Conservation (phyloP, 2,797 vertebrate species). For the Scyliorhinus canicula region DNA sequence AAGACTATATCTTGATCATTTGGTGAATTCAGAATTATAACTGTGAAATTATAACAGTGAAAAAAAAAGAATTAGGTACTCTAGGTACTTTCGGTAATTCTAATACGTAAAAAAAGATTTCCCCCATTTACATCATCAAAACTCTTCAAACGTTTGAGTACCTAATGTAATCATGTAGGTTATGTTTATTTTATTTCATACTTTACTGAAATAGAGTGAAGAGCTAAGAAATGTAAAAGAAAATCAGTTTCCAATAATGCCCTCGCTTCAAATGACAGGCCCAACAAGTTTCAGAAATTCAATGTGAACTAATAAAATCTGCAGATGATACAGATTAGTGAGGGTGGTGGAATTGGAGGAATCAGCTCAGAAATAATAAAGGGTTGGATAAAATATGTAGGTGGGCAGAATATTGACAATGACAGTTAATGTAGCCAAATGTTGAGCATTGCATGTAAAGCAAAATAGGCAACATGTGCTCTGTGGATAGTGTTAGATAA, state of each 20-base stretch:
- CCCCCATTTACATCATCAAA: not conserved
- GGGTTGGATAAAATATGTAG: not conserved
- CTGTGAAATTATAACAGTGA: too few species aligned
- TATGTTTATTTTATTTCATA: not conserved
- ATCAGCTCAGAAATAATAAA: not conserved
- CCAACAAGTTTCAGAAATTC: conserved; percentile 4
- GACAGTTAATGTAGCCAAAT: not conserved
- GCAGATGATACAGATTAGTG: conserved; percentile 16
- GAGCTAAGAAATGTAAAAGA: not conserved
- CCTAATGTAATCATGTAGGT: not conserved
- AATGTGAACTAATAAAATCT: not conserved
- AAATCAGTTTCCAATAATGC: conserved; percentile 21
- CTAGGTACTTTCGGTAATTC: too few species aligned
- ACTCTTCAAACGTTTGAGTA: not conserved
- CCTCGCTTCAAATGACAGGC: not conserved
- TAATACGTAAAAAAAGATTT: not conserved
- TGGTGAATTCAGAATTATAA: too few species aligned
- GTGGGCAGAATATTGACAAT: not conserved
- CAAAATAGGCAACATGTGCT: not conserved
- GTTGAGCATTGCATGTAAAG: not conserved
- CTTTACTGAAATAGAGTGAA: not conserved
- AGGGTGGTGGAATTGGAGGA: not conserved
- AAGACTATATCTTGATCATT: too few species aligned
- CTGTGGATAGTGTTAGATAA: not conserved
- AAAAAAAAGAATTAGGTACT: too few species aligned